phyloP scores from a whole-genome alignment of 2,797 vertebrate species.

The Parauchenoglanis punctatus region DNA sequence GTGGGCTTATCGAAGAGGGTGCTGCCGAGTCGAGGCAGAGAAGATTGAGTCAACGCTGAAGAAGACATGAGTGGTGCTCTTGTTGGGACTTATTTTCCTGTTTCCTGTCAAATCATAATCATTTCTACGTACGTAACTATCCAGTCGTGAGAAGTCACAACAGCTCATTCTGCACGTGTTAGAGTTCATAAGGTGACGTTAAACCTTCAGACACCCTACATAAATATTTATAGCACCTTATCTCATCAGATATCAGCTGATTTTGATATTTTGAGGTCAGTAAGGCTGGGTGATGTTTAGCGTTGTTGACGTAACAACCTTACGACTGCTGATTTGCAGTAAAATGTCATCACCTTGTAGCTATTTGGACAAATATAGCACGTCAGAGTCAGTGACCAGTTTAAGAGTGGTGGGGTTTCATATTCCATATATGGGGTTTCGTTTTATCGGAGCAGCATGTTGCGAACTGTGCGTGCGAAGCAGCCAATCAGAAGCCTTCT shows the following conservation, averaged over 20 bases:
- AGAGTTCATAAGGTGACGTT: neutral
- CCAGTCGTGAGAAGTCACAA: neutral
- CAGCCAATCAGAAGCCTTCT: too few relatives aligned
- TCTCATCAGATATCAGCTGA: neutral
- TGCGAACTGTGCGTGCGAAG: too few relatives aligned
- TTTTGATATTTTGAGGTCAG: neutral
- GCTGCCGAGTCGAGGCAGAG: constrained; percentile 22
- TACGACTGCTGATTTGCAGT: neutral
- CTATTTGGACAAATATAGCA: too few relatives aligned
- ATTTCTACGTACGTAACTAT: neutral
- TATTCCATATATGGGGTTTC: too few relatives aligned
- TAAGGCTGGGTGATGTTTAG: neutral
- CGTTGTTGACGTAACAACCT: neutral
- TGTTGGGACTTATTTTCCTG: neutral
- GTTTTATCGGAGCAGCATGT: too few relatives aligned
- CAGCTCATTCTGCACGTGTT: neutral
- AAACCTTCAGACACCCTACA: neutral
- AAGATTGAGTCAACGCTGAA: constrained; percentile 32
- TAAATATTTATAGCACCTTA: neutral
- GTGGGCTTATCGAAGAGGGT: constrained; percentile 47
- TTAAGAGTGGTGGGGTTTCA: too few relatives aligned
- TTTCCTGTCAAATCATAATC: neutral
- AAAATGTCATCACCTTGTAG: neutral
- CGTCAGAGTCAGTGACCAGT: too few relatives aligned
- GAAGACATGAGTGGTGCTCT: neutral